Evolutionary conservation across 2,113 vertebrate genomes (phyloP).

Genomic region (Tychaedon coryphoeus): DNA sequence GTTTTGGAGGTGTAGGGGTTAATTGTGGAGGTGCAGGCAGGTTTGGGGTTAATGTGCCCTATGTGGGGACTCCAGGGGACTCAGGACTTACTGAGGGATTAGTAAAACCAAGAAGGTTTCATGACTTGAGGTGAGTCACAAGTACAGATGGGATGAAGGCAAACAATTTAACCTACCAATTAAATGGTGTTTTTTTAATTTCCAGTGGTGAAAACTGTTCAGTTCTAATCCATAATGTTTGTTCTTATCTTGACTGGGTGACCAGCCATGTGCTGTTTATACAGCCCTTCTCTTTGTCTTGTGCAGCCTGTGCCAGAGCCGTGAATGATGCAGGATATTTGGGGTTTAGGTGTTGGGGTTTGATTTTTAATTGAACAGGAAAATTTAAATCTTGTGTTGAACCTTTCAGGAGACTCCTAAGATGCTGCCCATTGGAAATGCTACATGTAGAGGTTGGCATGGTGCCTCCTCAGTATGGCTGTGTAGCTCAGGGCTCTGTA

Average conservation of each 20-base stretch:
- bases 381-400: background rate
- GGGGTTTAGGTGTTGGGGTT: background rate
- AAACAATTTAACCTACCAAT: background rate
- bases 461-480: background rate
- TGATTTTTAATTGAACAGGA: background rate
- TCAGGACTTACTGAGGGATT: background rate
- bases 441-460: background rate
- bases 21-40: background rate
- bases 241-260: background rate
- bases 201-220: background rate
- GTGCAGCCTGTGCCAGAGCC: background rate
- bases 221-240: background rate
- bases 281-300: background rate
- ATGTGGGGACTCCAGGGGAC: accelerated
- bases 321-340: background rate
- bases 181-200: background rate
- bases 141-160: background rate
- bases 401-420: background rate
- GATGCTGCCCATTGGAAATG: background rate
- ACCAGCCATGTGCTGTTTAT: background rate
- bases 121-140: background rate
- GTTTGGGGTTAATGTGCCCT: accelerated
- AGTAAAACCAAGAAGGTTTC: background rate
- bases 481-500: background rate
- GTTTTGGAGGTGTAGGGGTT: background rate